phyloP scores from a whole-genome alignment of 2,888 invertebrate species.

The Drosophila mayaguana region DNA sequence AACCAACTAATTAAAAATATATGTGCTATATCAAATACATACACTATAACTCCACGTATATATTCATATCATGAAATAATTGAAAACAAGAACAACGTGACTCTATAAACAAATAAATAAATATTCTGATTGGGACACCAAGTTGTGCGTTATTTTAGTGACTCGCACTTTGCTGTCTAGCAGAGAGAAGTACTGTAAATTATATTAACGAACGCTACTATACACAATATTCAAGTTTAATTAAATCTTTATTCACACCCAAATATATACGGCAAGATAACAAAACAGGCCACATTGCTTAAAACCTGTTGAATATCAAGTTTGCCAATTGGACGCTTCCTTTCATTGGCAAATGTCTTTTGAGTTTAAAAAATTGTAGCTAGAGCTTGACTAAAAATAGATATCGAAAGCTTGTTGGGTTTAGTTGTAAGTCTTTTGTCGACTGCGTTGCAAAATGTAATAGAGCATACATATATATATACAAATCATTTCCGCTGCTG shows the following conservation, averaged over 20 bases:
- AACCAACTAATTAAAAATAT: too few species aligned
- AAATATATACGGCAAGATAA: background rate
- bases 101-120: too few species aligned
- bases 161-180: too few species aligned
- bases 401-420: slow-evolving; percentile 46
- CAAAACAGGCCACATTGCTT: background rate
- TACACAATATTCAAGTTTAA: background rate
- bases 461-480: background rate
- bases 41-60: too few species aligned
- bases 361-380: slow-evolving; percentile 36
- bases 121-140: too few species aligned
- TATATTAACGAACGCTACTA: background rate
- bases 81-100: too few species aligned
- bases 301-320: slow-evolving; percentile 26
- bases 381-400: slow-evolving; percentile 49
- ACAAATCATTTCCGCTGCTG: slow-evolving; percentile 53
- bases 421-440: slow-evolving; percentile 14
- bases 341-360: slow-evolving; percentile 59
- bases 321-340: slow-evolving; percentile 63
- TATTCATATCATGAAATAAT: too few species aligned
- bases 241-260: background rate
- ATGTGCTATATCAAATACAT: too few species aligned
- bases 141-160: too few species aligned
- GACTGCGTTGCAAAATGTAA: slow-evolving; percentile 1
- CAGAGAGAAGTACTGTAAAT: too few species aligned